Evolutionary conservation across 2,113 vertebrate species (phyloP), one percentile per base, ranked within the genome.

Genomic region (Microcebus griseorufus): DNA sequence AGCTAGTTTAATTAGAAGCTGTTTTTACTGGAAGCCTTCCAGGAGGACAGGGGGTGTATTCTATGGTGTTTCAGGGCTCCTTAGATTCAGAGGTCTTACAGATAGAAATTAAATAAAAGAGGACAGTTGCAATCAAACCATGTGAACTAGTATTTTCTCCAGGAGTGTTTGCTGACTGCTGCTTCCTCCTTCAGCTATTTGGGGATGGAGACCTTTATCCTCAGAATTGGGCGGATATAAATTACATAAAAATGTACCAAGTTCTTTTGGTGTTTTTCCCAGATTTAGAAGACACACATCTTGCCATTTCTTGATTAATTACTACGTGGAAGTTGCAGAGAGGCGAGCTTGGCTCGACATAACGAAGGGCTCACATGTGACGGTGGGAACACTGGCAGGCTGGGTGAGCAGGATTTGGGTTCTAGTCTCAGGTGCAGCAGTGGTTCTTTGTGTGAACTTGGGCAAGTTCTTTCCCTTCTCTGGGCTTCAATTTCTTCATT

Each of bases 1-100:
- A 96, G 87, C 90, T 1, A 22, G 89, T 96, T 98, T 98, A 97
- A 98, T 98, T 98, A 98, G 97, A 98, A 98, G 97, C 97, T 88
- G 55, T 96, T 97, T 97, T 92, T 88, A 95, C 97, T 98, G 98
- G 98, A 97, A 14, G 1, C 27, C 89, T 88, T 98, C 98, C 98
- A 98, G 92, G 97, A 98, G 97, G 96, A 95, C 98, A 98, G 97
- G 97, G 97, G 94, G 97, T 97, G 94, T 95, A 88, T 88, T 97
- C 80, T 95, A 29, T 79, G 93, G 93, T 48, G 39, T 98, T 97
- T 98, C 0, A 6, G 97, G 97, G 96, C 97, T 92, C 97, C 89
- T 97, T 97, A 95, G 80, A 95, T 96, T 95, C 92, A 96, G 94
- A 81, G 62, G 81, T 89, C 94, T 67, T 3, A 94, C 65, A 96